These are phyloP conservation scores for Eremobia ochroleuca DNA, from an alignment of 2,888 invertebrate genomes.

Conservation along the genomic window DNA sequence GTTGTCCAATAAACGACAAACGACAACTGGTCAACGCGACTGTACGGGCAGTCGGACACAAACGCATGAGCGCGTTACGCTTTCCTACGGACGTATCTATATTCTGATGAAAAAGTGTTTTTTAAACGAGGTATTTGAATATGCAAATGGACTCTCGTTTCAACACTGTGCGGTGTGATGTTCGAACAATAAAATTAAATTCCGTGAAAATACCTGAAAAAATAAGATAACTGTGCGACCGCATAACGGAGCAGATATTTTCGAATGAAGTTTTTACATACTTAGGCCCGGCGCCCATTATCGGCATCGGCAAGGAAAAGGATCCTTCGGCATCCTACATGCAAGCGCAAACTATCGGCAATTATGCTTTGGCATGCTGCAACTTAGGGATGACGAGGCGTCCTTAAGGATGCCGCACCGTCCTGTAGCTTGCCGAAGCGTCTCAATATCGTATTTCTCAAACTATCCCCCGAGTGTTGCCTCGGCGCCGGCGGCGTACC, in stretches of 20 bases:
- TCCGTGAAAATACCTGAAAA: slow-evolving; percentile 70
- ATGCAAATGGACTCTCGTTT: slow-evolving; percentile 72
- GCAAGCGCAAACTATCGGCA: too few relatives aligned
- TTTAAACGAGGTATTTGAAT: slow-evolving; percentile 73
- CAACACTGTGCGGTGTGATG: slow-evolving; percentile 64
- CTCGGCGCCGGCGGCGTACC: too few relatives aligned
- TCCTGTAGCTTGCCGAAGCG: too few relatives aligned
- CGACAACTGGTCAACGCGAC: slow-evolving; percentile 49
- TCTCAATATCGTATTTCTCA: too few relatives aligned
- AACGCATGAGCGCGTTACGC: slow-evolving; percentile 47
- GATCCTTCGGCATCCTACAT: too few relatives aligned
- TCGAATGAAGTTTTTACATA: background rate
- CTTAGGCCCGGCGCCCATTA: too few relatives aligned
- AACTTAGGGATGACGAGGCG: too few relatives aligned
- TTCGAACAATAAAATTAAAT: slow-evolving; percentile 72
- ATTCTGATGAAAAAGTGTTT: slow-evolving; percentile 70
- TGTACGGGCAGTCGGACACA: slow-evolving; percentile 23
- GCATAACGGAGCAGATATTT: background rate
- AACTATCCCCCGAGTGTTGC: too few relatives aligned
- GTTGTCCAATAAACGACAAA: slow-evolving; percentile 52
- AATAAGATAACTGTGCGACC: slow-evolving; percentile 51
- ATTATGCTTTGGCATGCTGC: too few relatives aligned
- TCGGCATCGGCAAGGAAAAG: too few relatives aligned
- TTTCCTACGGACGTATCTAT: slow-evolving; percentile 57
- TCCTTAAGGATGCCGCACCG: too few relatives aligned